phyloP scores from a whole-genome alignment of 92 coral and sea anemone species.

The Porites rus region DNA sequence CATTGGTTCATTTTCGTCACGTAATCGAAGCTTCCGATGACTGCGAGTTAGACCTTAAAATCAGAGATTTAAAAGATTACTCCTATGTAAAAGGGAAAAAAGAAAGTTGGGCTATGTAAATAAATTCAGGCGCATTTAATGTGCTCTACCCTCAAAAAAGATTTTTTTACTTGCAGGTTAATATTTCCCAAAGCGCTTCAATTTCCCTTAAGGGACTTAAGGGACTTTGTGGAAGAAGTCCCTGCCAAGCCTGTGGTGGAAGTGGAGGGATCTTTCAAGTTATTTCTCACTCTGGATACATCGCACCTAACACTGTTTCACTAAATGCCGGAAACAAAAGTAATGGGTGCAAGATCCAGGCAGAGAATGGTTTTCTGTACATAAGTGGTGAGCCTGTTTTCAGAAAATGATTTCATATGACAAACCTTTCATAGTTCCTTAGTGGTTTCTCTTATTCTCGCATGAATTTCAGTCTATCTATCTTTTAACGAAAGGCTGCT shows the following conservation, averaged over 20 bases:
- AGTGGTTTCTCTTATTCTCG: not conserved
- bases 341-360: not conserved
- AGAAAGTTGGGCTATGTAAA: too few species aligned
- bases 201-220: slow-evolving; percentile 2
- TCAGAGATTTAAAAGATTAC: too few species aligned
- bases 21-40: too few species aligned
- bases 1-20: too few species aligned
- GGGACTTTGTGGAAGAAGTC: not conserved
- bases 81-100: too few species aligned
- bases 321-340: not conserved
- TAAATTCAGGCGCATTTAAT: too few species aligned
- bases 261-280: slow-evolving; percentile 29
- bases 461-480: too few species aligned
- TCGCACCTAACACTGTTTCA: not conserved
- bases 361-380: slow-evolving; percentile 11
- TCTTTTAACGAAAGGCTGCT: too few species aligned
- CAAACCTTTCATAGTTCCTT: not conserved
- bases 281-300: not conserved
- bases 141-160: not conserved
- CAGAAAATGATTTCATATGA: not conserved
- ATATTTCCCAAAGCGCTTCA: slow-evolving; percentile 4
- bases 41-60: too few species aligned
- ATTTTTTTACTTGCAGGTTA: not conserved
- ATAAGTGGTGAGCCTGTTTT: not conserved
- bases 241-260: slow-evolving; percentile 27